Evolutionary conservation across 2,113 vertebrate genomes (phyloP).

Genomic region (Oryzias curvinotus): DNA sequence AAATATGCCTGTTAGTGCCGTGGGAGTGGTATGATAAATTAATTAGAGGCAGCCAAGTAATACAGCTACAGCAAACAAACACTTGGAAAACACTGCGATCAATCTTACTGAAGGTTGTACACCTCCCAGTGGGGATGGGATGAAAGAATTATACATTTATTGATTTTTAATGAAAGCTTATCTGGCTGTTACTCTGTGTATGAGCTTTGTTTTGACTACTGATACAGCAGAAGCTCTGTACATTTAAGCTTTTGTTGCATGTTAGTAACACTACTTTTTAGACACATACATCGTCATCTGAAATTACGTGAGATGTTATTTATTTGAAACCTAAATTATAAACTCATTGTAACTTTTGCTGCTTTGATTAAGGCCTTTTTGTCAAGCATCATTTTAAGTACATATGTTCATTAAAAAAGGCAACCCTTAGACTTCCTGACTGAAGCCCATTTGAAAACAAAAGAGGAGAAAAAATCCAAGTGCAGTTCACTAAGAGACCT

Average conservation of each 20-base stretch:
- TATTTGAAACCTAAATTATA: too few relatives aligned
- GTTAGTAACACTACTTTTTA: not conserved
- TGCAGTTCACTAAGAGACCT: too few relatives aligned
- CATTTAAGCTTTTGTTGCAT: not conserved
- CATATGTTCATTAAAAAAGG: too few relatives aligned
- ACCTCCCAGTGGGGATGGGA: slow-evolving; percentile 12
- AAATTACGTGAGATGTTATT: too few relatives aligned
- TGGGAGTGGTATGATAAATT: slow-evolving; percentile 28
- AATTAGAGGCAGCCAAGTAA: slow-evolving; percentile 29
- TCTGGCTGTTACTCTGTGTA: slow-evolving; percentile 15
- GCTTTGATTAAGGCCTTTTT: too few relatives aligned
- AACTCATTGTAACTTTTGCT: too few relatives aligned
- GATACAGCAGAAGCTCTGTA: not conserved
- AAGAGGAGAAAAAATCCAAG: too few relatives aligned
- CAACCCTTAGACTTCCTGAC: too few relatives aligned
- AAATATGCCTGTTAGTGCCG: slow-evolving; percentile 24
- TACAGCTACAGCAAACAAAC: slow-evolving; percentile 30
- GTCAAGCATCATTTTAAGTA: too few relatives aligned
- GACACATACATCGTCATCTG: too few relatives aligned
- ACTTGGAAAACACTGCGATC: slow-evolving; percentile 29
- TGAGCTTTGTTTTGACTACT: slow-evolving; percentile 17
- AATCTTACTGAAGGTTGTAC: slow-evolving; percentile 25
- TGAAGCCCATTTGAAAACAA: too few relatives aligned
- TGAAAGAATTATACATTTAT: slow-evolving; percentile 38
- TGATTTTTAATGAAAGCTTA: slow-evolving; percentile 39